Percentiles rank a stretch among this genome's conserved stretches.
These are phyloP conservation scores for Coilia nasus DNA, from an alignment of 2,797 vertebrate genomes.

Conservation along the genomic window DNA sequence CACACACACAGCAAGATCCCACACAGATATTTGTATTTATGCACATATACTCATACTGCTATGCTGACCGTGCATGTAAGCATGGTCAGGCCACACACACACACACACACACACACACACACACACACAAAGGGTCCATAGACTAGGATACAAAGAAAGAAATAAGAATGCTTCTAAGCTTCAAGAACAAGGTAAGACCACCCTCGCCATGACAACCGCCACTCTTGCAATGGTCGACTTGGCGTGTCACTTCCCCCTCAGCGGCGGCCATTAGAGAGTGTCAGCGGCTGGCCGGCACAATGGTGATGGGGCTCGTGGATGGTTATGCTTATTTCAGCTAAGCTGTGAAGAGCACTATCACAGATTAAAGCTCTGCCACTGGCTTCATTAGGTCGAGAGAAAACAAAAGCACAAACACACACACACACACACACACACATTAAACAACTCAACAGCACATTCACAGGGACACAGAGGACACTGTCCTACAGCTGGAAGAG, in stretches of 20 bases:
- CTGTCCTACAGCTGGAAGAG: neutral
- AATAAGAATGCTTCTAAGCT: neutral
- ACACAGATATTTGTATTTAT: no score
- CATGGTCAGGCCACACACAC: no score
- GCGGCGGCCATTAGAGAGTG: neutral
- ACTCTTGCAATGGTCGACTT: no score
- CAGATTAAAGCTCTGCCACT: slow-evolving; percentile 18
- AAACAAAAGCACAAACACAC: neutral
- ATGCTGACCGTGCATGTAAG: no score
- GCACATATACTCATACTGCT: no score
- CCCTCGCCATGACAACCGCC: no score
- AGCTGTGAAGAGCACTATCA: slow-evolving; percentile 52
- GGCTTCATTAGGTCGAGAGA: slow-evolving; percentile 12
- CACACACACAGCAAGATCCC: neutral
- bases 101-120: no score
- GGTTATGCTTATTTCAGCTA: slow-evolving; percentile 36
- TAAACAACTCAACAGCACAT: slow-evolving; percentile 6
- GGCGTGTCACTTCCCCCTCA: no score
- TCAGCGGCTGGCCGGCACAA: neutral
- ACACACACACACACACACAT: neutral
- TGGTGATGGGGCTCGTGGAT: slow-evolving; percentile 22
- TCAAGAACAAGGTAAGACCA: neutral
- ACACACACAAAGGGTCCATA: neutral
- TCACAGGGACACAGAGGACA: slow-evolving; percentile 38
- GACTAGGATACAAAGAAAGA: neutral